Evolutionary conservation across 2,797 vertebrate species (phyloP), one percentile per base, ranked within the genome.

Genomic region (Buphagus erythrorhynchus): DNA sequence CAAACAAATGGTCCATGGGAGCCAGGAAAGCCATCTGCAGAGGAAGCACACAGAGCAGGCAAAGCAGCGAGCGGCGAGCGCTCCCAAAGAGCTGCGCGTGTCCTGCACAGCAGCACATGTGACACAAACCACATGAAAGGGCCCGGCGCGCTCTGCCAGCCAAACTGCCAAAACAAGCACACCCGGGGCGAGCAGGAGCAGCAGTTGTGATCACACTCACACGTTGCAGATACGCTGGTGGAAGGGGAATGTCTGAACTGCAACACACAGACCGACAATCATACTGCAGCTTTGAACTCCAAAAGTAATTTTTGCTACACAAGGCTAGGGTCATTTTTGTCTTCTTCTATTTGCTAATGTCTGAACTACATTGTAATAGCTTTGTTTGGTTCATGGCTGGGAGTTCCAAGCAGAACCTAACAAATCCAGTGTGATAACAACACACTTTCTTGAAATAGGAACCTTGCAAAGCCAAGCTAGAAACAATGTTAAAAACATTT

Each of bases 51-150:
- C 9, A 55, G 35, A 91, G 84, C 68, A 57, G 20, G 84, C 8
- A 9, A 49, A 79, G 52, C 88, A 80, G 93, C 59, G n/a, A 92
- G 80, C 9, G 0, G 87, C 3, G 0, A 81, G 54, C 0, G 9
- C 88, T 87, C 75, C 75, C 8, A 17, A 68, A 79, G 91, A 55
- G 75, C 65, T 3, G 22, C 90, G 87, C 33, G 45, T 80, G 90
- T 79, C 88, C 94, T 17, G 11, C 83, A 80, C 88, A 89, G 94
- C 90, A 81, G 75, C 86, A 88, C 95, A 93, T 79, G 93, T 92
- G 96, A 94, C 54, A 86, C 61, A 83, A 87, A 91, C 91, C 86
- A 93, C 91, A 94, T 92, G 86, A 97, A 96, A 97, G 88, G 73
- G 58, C 54, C 52, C 15, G 0, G 54, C 36, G 0, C 57, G 68